Conservation (phyloP, 2,888 invertebrate genomes). For the Xestia ashworthii region DNA sequence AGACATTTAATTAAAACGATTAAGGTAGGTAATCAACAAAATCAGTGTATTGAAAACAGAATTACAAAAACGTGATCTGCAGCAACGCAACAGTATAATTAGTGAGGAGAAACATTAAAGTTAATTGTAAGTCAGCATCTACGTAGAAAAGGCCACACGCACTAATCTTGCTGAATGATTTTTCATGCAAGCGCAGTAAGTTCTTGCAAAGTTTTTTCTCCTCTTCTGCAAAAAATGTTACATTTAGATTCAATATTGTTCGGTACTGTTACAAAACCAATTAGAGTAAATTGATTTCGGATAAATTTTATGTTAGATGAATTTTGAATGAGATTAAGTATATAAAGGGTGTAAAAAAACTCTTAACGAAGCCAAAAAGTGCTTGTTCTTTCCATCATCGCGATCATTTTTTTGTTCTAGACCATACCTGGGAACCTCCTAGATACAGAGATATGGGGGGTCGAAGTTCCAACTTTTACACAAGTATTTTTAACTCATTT, state of each 20-base stretch:
- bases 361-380: too few relatives aligned
- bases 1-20: too few relatives aligned
- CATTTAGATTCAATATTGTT: background rate
- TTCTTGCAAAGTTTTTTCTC: background rate
- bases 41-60: background rate
- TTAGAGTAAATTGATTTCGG: background rate
- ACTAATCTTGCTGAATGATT: conserved; percentile 17
- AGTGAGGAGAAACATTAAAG: background rate
- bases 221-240: background rate
- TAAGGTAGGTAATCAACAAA: too few relatives aligned
- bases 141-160: background rate
- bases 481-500: too few relatives aligned
- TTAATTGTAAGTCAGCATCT: background rate
- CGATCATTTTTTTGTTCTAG: too few relatives aligned
- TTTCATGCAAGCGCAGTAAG: conserved; percentile 7
- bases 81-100: background rate
- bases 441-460: too few relatives aligned
- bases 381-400: too few relatives aligned
- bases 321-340: background rate
- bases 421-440: too few relatives aligned
- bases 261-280: background rate
- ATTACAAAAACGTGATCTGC: conserved; percentile 14
- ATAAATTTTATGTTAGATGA: background rate
- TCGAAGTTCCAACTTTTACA: too few relatives aligned
- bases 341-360: too few relatives aligned